These are phyloP conservation scores for Aspidapion aeneum DNA, from an alignment of 2,888 invertebrate species.

Conservation along the genomic window DNA sequence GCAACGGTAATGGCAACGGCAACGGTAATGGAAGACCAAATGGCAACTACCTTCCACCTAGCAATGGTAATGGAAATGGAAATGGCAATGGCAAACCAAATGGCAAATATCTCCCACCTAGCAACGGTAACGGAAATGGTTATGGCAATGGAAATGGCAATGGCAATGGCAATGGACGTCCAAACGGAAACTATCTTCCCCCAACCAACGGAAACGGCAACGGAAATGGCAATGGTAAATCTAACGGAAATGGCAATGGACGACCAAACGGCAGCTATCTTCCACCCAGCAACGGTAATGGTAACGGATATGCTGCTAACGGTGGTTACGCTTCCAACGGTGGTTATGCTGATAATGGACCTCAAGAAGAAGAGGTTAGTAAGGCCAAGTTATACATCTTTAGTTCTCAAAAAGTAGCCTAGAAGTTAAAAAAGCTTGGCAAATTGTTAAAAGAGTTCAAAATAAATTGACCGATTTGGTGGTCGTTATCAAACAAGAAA, in stretches of 20 bases:
- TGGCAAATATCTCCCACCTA: constrained; percentile 38
- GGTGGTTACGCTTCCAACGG: constrained; percentile 30
- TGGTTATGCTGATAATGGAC: constrained; percentile 31
- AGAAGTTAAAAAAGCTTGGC: no score
- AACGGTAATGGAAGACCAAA: constrained; percentile 24
- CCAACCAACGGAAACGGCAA: constrained; percentile 28
- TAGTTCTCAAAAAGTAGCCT: no score
- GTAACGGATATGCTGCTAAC: constrained; percentile 28
- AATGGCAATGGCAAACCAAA: constrained; percentile 18
- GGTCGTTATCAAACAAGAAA: no score
- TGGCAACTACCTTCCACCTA: constrained; percentile 25
- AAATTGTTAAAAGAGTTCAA: no score
- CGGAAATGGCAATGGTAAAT: constrained; percentile 21
- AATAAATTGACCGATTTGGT: no score
- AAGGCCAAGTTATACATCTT: no score
- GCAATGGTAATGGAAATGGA: constrained; percentile 21
- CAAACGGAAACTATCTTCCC: constrained; percentile 32
- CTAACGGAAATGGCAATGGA: constrained; percentile 25
- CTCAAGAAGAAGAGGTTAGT: constrained; percentile 21
- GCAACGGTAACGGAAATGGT: constrained; percentile 32
- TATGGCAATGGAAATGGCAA: constrained; percentile 26
- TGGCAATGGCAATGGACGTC: constrained; percentile 29
- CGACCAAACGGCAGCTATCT: constrained; percentile 33
- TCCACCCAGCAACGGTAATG: constrained; percentile 39
- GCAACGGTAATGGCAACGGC: constrained; percentile 35